Base-by-base conservation (phyloP, 2,113 vertebrate genomes). In the Pelodiscus sinensis region DNA sequence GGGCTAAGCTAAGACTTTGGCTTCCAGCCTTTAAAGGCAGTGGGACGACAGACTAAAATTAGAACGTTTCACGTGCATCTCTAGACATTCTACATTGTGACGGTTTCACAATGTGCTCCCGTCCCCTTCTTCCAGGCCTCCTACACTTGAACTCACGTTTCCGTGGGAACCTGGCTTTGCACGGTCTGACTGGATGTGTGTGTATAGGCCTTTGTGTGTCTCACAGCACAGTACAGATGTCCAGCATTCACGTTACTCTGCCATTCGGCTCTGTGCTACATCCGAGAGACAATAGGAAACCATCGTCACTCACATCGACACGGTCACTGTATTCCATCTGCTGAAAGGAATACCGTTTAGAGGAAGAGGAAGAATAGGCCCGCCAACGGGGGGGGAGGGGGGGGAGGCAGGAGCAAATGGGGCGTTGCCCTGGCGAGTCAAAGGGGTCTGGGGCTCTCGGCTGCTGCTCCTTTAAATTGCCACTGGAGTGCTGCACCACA, bases 11-110 rank as follows among this genome's bases (percentile, higher is more conserved):
- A 44, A 44, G 44, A 84, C 93, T 96, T 96, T 96, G 91, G 21
- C 95, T 95, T 94, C 96, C 77, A 94, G 89, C 94, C 94, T 96
- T 96, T 95, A 97, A 97, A 95, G 92, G 92, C 94, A 94, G 92
- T 78, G 84, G 94, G 44, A 6, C 44, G 6, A 44, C 44, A 44
- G 44, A 44, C 44, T 96, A 94, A 91, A 94, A 97, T 94, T 71
- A 95, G 93, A 94, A 57, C 84, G 94, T 92, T 96, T 97, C 94
- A 91, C 94, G 96, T 90, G 95, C 96, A 97, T 96, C 95, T 96
- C 96, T 97, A 94, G 96, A 93, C 89, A 81, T 94, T 94, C 89
- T 38, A 12, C 38, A 55, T 90, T 2, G 21, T n/a, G 93, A 55
- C 88, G 94, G 92, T 96, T 94, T 84, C 86, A 84, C 94, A 96